Evolutionary conservation across 2,888 invertebrate genomes (phyloP).

Genomic region (Eupeodes luniger): DNA sequence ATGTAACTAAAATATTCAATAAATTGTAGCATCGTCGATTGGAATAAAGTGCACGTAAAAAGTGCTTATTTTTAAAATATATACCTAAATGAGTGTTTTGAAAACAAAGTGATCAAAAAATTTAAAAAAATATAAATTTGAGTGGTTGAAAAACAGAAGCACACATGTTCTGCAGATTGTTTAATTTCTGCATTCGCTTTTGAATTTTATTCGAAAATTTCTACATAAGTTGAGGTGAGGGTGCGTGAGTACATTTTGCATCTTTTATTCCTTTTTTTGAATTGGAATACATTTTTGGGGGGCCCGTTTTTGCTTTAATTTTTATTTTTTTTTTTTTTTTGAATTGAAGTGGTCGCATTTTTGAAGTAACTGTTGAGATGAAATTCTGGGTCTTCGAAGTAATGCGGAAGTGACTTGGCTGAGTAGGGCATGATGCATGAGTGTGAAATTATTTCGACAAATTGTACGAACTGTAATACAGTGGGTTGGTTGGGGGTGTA

Average conservation of each 20-base stretch:
- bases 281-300: background rate
- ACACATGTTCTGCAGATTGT: constrained; percentile 68
- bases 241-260: constrained; percentile 55
- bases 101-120: constrained; percentile 24
- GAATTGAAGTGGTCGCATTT: constrained; percentile 60
- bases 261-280: background rate
- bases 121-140: constrained; percentile 20
- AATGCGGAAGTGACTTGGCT: constrained; percentile 59
- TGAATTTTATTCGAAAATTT: background rate
- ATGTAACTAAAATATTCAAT: constrained; percentile 23
- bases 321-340: too few relatives aligned
- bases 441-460: constrained; percentile 49
- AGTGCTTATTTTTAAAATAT: background rate
- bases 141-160: background rate
- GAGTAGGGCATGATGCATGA: constrained; percentile 32
- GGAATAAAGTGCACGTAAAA: constrained; percentile 24
- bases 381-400: constrained; percentile 57
- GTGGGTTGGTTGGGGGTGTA: constrained; percentile 31
- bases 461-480: constrained; percentile 29
- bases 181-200: constrained; percentile 39
- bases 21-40: constrained; percentile 26
- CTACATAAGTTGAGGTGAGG: constrained; percentile 49
- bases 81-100: background rate
- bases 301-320: background rate
- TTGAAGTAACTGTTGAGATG: constrained; percentile 29